phyloP scores from a whole-genome alignment of 2,113 vertebrate species.

The Syngnathus floridae region DNA sequence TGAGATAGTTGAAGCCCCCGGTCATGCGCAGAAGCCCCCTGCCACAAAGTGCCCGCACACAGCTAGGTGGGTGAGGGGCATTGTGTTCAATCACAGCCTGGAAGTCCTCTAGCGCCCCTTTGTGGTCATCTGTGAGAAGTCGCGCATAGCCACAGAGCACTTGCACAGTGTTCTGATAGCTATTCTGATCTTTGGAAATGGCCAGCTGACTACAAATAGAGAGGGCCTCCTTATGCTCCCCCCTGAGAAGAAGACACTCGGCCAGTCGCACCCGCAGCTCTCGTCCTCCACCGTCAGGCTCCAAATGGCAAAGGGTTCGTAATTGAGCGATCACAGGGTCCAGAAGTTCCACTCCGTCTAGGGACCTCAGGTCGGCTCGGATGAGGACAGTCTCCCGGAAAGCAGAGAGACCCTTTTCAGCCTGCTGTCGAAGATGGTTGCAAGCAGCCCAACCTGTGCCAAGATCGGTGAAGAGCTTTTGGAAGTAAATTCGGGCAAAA shows the following conservation, averaged over 20 bases:
- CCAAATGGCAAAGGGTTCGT: slow-evolving; percentile 77
- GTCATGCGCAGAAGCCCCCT: slow-evolving; percentile 83
- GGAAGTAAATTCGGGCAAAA: slow-evolving; percentile 66
- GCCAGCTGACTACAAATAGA: slow-evolving; percentile 79
- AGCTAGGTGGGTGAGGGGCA: slow-evolving; percentile 80
- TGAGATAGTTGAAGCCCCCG: slow-evolving; percentile 74
- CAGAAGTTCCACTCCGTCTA: slow-evolving; percentile 74
- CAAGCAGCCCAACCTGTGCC: slow-evolving; percentile 61
- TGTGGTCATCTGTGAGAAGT: slow-evolving; percentile 71
- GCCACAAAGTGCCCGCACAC: slow-evolving; percentile 87
- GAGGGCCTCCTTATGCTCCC: slow-evolving; percentile 68
- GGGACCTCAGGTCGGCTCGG: slow-evolving; percentile 75
- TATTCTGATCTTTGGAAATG: slow-evolving; percentile 58
- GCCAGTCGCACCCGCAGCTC: slow-evolving; percentile 79
- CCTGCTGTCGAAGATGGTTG: slow-evolving; percentile 65
- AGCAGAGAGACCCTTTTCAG: slow-evolving; percentile 69
- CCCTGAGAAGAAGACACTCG: slow-evolving; percentile 82
- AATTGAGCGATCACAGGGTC: slow-evolving; percentile 71
- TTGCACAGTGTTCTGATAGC: slow-evolving; percentile 78
- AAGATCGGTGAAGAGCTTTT: slow-evolving; percentile 65
- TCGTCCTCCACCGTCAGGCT: slow-evolving; percentile 60
- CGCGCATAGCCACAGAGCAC: slow-evolving; percentile 82
- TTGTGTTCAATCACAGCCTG: slow-evolving; percentile 81
- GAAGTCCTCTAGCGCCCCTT: slow-evolving; percentile 80
- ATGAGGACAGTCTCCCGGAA: slow-evolving; percentile 76